A percentile compares a stretch with the other conserved stretches of the same genome.
Conservation (phyloP, 1,140 invertebrate genomes). For the Drosophila pandora region DNA sequence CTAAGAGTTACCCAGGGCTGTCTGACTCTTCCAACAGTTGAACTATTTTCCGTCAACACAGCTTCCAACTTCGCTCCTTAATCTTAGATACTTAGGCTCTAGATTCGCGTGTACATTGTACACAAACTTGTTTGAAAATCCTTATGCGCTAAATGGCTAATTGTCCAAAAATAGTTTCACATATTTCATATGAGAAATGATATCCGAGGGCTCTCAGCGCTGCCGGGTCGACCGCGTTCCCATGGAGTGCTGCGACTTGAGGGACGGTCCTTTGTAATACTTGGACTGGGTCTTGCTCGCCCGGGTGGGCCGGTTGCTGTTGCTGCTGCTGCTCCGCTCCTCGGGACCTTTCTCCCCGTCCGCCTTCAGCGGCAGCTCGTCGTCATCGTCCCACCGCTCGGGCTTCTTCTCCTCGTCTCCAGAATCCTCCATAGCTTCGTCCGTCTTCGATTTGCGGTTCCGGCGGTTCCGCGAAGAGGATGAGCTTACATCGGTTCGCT, state of each 20-base stretch:
- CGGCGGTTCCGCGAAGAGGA: slow-evolving; percentile 64
- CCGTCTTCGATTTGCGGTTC: slow-evolving; percentile 54
- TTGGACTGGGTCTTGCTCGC: slow-evolving; percentile 78
- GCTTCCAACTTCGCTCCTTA: not conserved
- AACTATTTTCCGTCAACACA: not conserved
- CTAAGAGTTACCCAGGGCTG: not conserved
- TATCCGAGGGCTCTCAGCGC: slow-evolving; percentile 30
- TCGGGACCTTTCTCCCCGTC: slow-evolving; percentile 51
- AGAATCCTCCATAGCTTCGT: slow-evolving; percentile 48
- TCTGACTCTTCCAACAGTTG: not conserved
- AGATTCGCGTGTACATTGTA: slow-evolving; percentile 30
- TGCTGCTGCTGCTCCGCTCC: slow-evolving; percentile 10
- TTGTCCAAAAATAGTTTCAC: slow-evolving; percentile 33
- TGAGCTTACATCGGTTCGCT: slow-evolving; percentile 64
- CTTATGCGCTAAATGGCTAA: slow-evolving; percentile 12
- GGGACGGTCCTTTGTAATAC: slow-evolving; percentile 70
- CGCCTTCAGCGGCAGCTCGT: slow-evolving; percentile 65
- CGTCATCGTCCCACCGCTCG: slow-evolving; percentile 67
- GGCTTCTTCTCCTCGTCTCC: slow-evolving; percentile 50
- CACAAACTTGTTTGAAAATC: slow-evolving; percentile 8
- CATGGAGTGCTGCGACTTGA: slow-evolving; percentile 67
- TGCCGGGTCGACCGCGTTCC: slow-evolving; percentile 68
- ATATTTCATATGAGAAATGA: slow-evolving; percentile 48
- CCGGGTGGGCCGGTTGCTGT: slow-evolving; percentile 59
- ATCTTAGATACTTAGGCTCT: not conserved